Conservation (phyloP, 2,888 invertebrate species). For the Eustalomyia histrio region DNA sequence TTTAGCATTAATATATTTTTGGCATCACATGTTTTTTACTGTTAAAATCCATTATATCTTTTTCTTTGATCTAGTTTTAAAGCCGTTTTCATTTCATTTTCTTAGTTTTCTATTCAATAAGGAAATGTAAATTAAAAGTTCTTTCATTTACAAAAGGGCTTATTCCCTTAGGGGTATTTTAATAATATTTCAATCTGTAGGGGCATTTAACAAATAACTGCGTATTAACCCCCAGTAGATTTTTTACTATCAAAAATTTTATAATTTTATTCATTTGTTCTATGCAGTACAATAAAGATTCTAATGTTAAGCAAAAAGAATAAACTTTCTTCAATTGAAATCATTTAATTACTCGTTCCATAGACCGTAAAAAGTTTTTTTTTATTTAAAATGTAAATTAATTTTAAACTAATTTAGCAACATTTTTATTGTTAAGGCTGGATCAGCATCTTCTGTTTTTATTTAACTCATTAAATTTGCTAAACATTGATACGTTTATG, state of each 20-base stretch:
- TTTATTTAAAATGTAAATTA: conserved; percentile 48
- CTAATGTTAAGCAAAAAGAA: neutral
- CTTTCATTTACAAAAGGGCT: conserved; percentile 15
- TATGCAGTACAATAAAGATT: neutral
- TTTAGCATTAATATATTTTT: neutral
- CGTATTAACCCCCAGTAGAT: conserved; percentile 11
- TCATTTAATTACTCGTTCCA: conserved; percentile 36
- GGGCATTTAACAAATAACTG: conserved; percentile 13
- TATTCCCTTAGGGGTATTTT: conserved; percentile 10
- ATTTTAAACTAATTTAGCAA: conserved; percentile 59
- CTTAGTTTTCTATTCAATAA: neutral
- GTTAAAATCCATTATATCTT: neutral
- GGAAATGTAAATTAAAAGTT: conserved; percentile 6
- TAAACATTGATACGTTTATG: too few relatives aligned
- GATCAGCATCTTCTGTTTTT: too few relatives aligned
- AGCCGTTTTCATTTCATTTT: neutral
- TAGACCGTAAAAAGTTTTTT: neutral
- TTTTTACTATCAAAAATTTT: conserved; percentile 16
- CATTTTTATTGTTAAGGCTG: conserved; percentile 28
- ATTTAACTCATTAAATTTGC: too few relatives aligned
- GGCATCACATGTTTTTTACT: conserved; percentile 1
- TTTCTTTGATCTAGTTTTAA: neutral
- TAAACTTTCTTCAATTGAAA: neutral
- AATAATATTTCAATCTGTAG: neutral
- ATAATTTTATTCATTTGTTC: neutral